Evolutionary conservation across 2,797 vertebrate species (phyloP).

Genomic region (Alfaro cultratus): DNA sequence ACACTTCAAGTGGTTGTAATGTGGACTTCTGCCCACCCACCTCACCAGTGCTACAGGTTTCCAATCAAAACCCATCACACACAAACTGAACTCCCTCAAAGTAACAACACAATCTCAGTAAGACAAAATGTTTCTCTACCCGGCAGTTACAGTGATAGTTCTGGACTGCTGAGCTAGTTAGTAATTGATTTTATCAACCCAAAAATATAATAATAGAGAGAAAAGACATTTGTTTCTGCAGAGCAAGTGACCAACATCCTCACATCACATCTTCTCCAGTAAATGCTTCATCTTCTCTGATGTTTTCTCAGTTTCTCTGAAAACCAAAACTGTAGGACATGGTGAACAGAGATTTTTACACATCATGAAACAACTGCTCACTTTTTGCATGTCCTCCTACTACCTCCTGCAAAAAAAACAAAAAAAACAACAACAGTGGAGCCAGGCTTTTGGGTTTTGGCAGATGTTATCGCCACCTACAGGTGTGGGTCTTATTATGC

Average conservation of each 20-base stretch:
- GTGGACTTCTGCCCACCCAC: background rate
- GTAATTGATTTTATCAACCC: background rate
- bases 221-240: background rate
- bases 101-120: background rate
- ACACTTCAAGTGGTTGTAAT: background rate
- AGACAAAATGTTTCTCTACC: background rate
- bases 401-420: background rate
- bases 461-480: background rate
- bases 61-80: background rate
- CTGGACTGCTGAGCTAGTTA: background rate
- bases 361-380: background rate
- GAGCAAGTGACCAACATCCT: background rate
- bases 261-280: background rate
- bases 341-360: background rate
- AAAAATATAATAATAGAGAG: no score
- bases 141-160: background rate
- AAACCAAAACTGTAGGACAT: background rate
- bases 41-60: no score
- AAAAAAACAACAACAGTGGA: background rate
- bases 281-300: background rate
- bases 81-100: background rate
- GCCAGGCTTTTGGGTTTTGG: background rate
- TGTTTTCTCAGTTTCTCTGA: background rate
- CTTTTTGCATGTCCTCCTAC: background rate
- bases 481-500: background rate